Base-by-base conservation (phyloP, 2,113 vertebrate species). In the Eonycteris spelaea region DNA sequence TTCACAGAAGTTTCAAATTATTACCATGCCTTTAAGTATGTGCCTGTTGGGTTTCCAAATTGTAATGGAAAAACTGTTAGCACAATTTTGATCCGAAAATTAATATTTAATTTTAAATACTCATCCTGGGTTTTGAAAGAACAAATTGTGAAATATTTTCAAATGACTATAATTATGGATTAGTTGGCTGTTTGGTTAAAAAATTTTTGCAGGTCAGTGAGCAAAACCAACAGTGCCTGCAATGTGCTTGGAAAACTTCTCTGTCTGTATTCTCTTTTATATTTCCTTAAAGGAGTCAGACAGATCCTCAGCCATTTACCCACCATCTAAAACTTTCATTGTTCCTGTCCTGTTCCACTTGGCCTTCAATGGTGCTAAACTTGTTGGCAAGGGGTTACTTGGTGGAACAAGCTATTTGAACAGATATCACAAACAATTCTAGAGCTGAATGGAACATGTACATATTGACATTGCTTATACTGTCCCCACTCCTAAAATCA, bases 21-120 rank as follows among this genome's bases (percentile, higher is more conserved):
- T 63, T 94, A 84, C 33, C 51, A 3, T 84, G 40, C 12, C 53
- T 90, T 85, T 30, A 87, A 93, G 21, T 93, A 55, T 53, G 28
- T 61, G 82, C 48, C 83, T 93, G 19, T 78, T 95, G 21, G 35
- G 68, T 86, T 96, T 93, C 79, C 43, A 86, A 94, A 79, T 89
- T 57, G 11, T 89, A 74, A 84, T 92, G 18, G 43, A 93, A 94
- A 96, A 91, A 40, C 33, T n/a, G 53, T 85, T 94, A 59, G 51
- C 86, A 74, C n/a, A 95, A 80, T 84, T 95, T 94, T 92, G 78
- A 95, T 95, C 74, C 51, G 90, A 68, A 91, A 86, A 95, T 95
- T 97, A 90, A 80, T 92, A 94, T 74, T 95, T 95, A 92, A 96
- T 91, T 93, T 96, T 51, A 95, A 92, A 84, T 89, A 86, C 18